Conservation (phyloP, 2,888 invertebrate species). For the Opisthograptis luteolata region DNA sequence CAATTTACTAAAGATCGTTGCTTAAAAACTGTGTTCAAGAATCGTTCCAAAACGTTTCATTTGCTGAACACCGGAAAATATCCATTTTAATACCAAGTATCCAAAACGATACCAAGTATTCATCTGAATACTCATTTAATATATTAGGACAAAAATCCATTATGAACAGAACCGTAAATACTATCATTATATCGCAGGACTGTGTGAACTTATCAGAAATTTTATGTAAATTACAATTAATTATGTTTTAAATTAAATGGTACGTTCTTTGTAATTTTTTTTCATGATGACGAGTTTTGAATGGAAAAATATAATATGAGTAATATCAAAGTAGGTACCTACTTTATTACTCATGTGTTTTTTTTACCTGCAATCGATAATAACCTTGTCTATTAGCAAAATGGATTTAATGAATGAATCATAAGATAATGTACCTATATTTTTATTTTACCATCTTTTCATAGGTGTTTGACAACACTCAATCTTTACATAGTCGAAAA, state of each 20-base stretch:
- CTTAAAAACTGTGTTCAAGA: slow-evolving; percentile 65
- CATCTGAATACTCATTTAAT: slow-evolving; percentile 50
- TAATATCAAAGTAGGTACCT: too few relatives aligned
- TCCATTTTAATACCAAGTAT: slow-evolving; percentile 51
- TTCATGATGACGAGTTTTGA: background rate
- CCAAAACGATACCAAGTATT: slow-evolving; percentile 12
- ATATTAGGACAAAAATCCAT: slow-evolving; percentile 44
- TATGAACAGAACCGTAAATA: slow-evolving; percentile 45
- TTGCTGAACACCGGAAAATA: slow-evolving; percentile 56
- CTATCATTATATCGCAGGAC: slow-evolving; percentile 45
- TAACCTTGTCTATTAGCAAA: too few relatives aligned
- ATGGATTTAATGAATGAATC: too few relatives aligned
- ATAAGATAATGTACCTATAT: too few relatives aligned
- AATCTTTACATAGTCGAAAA: too few relatives aligned
- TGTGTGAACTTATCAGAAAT: slow-evolving; percentile 41
- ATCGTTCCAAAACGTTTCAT: slow-evolving; percentile 60
- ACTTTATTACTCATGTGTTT: too few relatives aligned
- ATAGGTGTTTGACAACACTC: too few relatives aligned
- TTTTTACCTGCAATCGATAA: too few relatives aligned
- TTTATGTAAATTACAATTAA: slow-evolving; percentile 53
- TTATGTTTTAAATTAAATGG: slow-evolving; percentile 36
- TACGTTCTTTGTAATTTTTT: slow-evolving; percentile 19
- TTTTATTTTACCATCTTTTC: too few relatives aligned
- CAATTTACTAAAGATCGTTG: slow-evolving; percentile 56
- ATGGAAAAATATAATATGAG: background rate